phyloP scores from a whole-genome alignment of 1,140 invertebrate genomes.

The Cotesia vestalis region DNA sequence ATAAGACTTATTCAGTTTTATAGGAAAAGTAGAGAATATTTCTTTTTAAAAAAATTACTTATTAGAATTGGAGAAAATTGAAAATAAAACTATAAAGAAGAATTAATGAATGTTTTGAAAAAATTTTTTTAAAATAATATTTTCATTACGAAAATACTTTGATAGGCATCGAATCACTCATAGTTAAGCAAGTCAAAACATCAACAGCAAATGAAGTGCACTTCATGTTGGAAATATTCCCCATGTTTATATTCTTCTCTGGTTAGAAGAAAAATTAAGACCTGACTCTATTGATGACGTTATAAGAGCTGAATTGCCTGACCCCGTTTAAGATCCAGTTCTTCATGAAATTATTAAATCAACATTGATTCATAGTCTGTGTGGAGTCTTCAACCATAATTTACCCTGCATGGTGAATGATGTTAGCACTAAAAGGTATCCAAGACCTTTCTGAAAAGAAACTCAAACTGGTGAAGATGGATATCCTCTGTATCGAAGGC shows the following conservation, averaged over 20 bases:
- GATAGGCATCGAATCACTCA: too few species aligned
- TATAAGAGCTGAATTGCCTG: constrained; percentile 41
- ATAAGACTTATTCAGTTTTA: too few species aligned
- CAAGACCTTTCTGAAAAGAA: constrained; percentile 45
- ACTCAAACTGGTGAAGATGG: constrained; percentile 50
- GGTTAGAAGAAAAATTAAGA: constrained; percentile 41
- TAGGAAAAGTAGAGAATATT: too few species aligned
- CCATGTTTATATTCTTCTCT: constrained; percentile 35
- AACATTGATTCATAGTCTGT: constrained; percentile 51
- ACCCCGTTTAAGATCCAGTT: constrained; percentile 14
- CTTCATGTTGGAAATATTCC: too few species aligned
- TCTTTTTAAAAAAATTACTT: too few species aligned
- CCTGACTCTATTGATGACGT: constrained; percentile 34
- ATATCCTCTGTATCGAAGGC: constrained; percentile 42
- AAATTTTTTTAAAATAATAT: too few species aligned
- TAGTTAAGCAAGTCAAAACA: too few species aligned
- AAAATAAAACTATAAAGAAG: too few species aligned
- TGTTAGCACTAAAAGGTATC: constrained; percentile 46
- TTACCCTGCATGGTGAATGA: constrained; percentile 30
- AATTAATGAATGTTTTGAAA: too few species aligned
- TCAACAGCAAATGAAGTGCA: too few species aligned
- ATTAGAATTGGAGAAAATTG: too few species aligned
- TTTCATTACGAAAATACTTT: too few species aligned
- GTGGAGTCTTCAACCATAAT: constrained; percentile 37
- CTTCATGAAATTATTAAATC: constrained; percentile 31